Evolutionary conservation across 1,140 invertebrate species (phyloP).

Genomic region (Zaprionus vittiger): DNA sequence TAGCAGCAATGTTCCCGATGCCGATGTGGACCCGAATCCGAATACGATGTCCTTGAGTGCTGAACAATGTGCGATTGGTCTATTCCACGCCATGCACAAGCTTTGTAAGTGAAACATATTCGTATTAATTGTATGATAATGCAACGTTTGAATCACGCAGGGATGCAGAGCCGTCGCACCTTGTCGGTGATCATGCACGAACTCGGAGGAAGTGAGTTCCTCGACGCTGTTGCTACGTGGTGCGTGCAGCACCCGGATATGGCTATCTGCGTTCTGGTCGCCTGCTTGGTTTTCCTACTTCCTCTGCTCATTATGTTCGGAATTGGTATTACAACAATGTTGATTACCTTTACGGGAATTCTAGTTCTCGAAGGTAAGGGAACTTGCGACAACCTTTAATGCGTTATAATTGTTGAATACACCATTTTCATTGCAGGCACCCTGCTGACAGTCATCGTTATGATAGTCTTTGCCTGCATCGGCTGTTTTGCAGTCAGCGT

Average conservation of each 20-base stretch:
- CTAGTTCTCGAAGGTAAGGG: conserved; percentile 74
- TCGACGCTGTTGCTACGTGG: conserved; percentile 58
- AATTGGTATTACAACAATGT: conserved; percentile 71
- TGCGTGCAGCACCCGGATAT: conserved; percentile 68
- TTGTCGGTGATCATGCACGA: conserved; percentile 56
- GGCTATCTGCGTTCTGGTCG: conserved; percentile 67
- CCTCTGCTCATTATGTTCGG: conserved; percentile 74
- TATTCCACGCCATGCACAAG: conserved; percentile 48
- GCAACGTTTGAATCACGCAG: conserved; percentile 24
- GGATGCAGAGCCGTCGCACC: conserved; percentile 45
- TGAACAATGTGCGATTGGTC: conserved; percentile 55
- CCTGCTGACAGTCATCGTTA: conserved; percentile 66
- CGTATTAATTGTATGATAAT: neutral
- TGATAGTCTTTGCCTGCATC: conserved; percentile 70
- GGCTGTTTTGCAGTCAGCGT: conserved; percentile 62
- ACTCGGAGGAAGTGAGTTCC: conserved; percentile 67
- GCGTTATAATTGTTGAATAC: neutral
- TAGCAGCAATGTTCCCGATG: neutral
- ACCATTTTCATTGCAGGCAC: conserved; percentile 56
- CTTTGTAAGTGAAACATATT: conserved; percentile 47
- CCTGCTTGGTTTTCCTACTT: conserved; percentile 56
- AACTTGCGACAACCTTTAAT: neutral
- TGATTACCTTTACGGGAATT: conserved; percentile 77
- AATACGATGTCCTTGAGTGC: neutral
- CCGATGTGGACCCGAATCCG: neutral